These are phyloP conservation scores for Lytechinus variegatus DNA, from an alignment of 35 echinoderm and acorn worm species.

Conservation along the genomic window DNA sequence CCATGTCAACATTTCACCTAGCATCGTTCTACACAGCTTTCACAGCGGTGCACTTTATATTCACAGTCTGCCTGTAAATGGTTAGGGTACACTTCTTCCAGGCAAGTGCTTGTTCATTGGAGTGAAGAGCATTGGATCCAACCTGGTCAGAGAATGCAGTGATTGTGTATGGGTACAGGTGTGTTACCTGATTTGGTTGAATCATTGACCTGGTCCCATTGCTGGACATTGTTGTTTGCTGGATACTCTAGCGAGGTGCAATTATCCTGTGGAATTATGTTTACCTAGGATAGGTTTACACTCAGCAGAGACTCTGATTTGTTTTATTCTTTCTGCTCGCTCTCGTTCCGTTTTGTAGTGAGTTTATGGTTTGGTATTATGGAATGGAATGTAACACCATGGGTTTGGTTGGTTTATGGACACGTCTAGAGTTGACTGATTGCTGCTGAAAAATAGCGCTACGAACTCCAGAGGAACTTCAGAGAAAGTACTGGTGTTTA, in stretches of 20 bases:
- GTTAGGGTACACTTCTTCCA: not conserved
- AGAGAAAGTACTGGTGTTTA: not conserved
- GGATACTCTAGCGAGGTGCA: not conserved
- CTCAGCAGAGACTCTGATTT: not conserved
- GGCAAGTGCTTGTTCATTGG: not conserved
- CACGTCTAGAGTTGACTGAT: not conserved
- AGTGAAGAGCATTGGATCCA: not conserved
- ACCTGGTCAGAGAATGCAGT: not conserved
- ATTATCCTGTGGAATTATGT: not conserved
- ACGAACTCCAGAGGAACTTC: not conserved
- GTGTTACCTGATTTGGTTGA: not conserved
- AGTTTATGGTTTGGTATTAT: not conserved
- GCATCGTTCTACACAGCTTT: not conserved
- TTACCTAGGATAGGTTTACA: not conserved
- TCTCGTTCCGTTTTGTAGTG: not conserved
- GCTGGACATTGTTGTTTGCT: not conserved
- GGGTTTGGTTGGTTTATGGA: not conserved
- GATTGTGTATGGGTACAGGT: not conserved
- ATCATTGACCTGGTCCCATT: not conserved
- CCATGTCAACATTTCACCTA: not conserved
- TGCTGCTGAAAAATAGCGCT: not conserved
- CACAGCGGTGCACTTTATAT: not conserved
- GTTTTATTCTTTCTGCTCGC: not conserved
- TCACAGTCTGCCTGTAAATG: not conserved
- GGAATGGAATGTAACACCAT: constrained; percentile 26